These are phyloP conservation scores for Rhabdornis inornatus DNA, from an alignment of 2,113 vertebrate genomes.

Conservation along the genomic window DNA sequence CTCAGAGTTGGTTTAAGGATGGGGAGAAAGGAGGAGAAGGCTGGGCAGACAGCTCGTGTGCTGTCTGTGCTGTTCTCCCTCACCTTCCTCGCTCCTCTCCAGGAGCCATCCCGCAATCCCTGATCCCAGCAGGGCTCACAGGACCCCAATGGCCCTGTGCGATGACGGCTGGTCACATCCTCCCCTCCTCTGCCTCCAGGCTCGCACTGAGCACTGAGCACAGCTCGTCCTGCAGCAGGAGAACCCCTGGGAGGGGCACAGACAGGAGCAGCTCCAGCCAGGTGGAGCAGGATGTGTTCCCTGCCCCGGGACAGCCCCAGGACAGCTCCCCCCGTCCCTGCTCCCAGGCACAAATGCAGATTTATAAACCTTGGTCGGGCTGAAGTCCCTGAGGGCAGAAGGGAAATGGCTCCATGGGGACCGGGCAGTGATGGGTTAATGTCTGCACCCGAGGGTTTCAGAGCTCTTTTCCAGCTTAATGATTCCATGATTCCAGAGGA, in stretches of 20 bases:
- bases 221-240: not conserved
- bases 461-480: not conserved
- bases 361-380: fast-evolving
- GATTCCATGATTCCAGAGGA: not conserved
- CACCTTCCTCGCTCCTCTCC: not conserved
- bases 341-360: not conserved
- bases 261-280: not conserved
- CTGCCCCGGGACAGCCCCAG: too few species aligned
- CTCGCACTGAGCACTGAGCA: not conserved
- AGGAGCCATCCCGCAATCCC: not conserved
- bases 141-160: not conserved
- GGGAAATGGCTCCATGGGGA: not conserved
- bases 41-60: fast-evolving
- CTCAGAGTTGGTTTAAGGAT: not conserved
- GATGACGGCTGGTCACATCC: not conserved
- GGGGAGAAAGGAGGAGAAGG: not conserved
- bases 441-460: not conserved
- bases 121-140: fast-evolving
- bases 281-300: not conserved
- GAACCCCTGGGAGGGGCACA: not conserved
- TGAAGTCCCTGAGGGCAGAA: not conserved
- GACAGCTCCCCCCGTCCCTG: not conserved
- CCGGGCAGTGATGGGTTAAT: not conserved
- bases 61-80: not conserved
- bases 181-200: not conserved